Conservation (phyloP, 2,888 invertebrate species). For the Palloptera scutellata region DNA sequence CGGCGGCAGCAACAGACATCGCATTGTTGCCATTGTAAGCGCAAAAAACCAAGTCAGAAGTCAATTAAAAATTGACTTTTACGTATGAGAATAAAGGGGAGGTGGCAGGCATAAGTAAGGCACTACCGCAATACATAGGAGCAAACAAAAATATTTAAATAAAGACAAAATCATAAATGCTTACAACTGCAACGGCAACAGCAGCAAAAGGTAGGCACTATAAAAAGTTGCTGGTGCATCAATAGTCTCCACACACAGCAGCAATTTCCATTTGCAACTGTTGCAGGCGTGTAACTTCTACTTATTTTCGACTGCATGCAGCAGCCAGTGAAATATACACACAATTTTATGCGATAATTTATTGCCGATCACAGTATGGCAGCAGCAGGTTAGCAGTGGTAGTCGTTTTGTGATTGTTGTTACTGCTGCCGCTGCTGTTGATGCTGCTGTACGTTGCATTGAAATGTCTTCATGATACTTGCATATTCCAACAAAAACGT, state of each 20-base stretch:
- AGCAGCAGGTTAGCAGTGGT: background rate
- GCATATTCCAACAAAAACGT: background rate
- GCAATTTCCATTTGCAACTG: background rate
- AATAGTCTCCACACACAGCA: background rate
- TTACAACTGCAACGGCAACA: background rate
- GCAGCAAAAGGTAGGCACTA: too few relatives aligned
- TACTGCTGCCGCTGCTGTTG: background rate
- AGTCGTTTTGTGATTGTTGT: background rate
- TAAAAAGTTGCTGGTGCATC: background rate
- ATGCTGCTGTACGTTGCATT: conserved; percentile 29
- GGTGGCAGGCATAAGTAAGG: background rate
- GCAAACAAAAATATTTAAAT: too few relatives aligned
- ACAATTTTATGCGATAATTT: background rate
- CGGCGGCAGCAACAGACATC: conserved; percentile 13
- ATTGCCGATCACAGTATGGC: background rate
- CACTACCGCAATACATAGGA: too few relatives aligned
- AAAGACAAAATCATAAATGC: too few relatives aligned
- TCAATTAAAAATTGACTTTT: conserved; percentile 27
- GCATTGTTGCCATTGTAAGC: conserved; percentile 22
- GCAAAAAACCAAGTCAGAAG: conserved; percentile 30
- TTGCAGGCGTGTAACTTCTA: too few relatives aligned
- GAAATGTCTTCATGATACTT: conserved; percentile 31
- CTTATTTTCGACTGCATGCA: too few relatives aligned
- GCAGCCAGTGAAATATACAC: background rate
- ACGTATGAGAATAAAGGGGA: background rate